Conservation (phyloP, 37 sponge, comb jelly and placozoan species). For the Aplysina aerophoba region DNA sequence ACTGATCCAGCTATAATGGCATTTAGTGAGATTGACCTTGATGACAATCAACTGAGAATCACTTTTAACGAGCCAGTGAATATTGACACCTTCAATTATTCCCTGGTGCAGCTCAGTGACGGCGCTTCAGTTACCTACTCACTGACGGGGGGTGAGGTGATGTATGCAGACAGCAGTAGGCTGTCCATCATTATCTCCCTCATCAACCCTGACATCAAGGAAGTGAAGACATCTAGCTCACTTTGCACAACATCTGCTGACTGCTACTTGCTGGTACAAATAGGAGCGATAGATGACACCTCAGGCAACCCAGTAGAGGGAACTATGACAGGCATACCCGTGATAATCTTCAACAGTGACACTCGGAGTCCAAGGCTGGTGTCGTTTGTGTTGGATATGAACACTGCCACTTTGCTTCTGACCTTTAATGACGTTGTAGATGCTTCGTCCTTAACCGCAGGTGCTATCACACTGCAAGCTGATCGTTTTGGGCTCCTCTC, state of each 20-base stretch:
- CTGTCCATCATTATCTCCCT: conserved; percentile 46
- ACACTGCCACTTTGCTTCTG: conserved; percentile 57
- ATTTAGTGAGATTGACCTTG: conserved; percentile 60
- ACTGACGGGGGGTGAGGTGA: conserved; percentile 45
- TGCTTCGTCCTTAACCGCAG: conserved; percentile 33
- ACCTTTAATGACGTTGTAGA: conserved; percentile 69
- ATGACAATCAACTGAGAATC: conserved; percentile 54
- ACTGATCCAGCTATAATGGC: conserved; percentile 34
- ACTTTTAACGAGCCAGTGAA: conserved; percentile 80
- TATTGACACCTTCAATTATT: conserved; percentile 40
- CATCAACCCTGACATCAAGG: conserved; percentile 46
- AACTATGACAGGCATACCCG: conserved; percentile 26
- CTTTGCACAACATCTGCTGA: conserved; percentile 32
- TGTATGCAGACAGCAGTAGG: conserved; percentile 40
- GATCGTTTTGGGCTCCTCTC: conserved; percentile 9
- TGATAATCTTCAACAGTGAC: conserved; percentile 28
- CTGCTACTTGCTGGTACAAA: conserved; percentile 51
- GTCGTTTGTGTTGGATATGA: conserved; percentile 69
- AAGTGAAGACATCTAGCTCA: conserved; percentile 48
- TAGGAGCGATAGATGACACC: conserved; percentile 55
- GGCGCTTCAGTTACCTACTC: conserved; percentile 10
- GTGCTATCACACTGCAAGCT: conserved; percentile 65
- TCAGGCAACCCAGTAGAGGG: conserved; percentile 39
- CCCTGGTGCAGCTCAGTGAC: conserved; percentile 37
- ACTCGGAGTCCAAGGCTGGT: conserved; percentile 51